These are phyloP conservation scores for Bufo bufo DNA, from an alignment of 2,113 vertebrate genomes.

Conservation along the genomic window DNA sequence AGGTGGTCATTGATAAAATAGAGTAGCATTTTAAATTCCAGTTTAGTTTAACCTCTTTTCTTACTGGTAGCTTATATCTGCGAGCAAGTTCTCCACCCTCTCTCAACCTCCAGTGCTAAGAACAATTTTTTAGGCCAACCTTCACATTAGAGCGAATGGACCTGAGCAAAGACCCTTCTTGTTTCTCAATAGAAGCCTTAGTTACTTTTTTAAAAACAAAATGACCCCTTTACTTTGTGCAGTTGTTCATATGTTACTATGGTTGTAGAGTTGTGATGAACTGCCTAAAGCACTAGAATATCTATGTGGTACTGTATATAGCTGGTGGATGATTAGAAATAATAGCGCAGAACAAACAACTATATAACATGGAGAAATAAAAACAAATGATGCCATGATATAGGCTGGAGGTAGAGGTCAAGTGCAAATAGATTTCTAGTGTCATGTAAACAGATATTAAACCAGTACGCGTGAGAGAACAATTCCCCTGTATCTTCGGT, in stretches of 20 bases:
- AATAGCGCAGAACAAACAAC: background rate
- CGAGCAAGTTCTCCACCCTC: background rate
- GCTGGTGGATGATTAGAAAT: slow-evolving; percentile 9
- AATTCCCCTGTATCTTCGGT: slow-evolving; percentile 29
- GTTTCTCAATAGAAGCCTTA: background rate
- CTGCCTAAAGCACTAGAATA: background rate
- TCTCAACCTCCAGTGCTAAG: background rate
- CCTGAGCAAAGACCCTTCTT: background rate
- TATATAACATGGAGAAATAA: background rate
- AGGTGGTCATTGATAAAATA: too few species aligned
- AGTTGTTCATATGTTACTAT: too few species aligned
- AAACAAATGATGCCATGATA: background rate
- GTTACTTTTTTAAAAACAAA: background rate
- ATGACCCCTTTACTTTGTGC: background rate
- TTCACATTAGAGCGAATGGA: background rate
- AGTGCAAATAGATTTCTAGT: slow-evolving; percentile 30
- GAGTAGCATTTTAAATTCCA: too few species aligned
- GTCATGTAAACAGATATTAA: slow-evolving; percentile 43
- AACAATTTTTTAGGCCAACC: background rate
- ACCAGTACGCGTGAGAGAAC: slow-evolving; percentile 13
- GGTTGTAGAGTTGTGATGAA: background rate
- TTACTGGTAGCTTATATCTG: too few species aligned
- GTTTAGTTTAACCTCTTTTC: too few species aligned
- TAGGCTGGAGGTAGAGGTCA: slow-evolving; percentile 26
- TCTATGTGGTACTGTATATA: background rate